Percentiles rank a stretch among this genome's conserved stretches.
phyloP scores from a whole-genome alignment of 1,140 invertebrate species.

The Spodoptera frugiperda region DNA sequence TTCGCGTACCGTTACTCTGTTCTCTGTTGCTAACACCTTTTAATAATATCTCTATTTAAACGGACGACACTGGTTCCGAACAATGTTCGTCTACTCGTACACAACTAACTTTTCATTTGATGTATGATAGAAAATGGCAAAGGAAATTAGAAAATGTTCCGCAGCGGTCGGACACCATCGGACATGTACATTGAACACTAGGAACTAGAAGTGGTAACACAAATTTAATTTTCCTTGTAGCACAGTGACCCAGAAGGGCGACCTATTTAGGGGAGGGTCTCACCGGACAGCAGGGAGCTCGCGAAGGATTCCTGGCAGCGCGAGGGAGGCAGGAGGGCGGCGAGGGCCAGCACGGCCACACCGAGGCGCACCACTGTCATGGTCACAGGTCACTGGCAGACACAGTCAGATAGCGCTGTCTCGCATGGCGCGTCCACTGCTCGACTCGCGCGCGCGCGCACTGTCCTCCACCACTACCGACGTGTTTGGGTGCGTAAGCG shows the following conservation, averaged over 20 bases:
- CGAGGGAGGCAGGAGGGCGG: slow-evolving; percentile 52
- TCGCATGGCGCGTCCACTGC: slow-evolving; percentile 61
- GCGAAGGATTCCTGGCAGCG: slow-evolving; percentile 91
- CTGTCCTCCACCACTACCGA: slow-evolving; percentile 57
- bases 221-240: slow-evolving; percentile 6
- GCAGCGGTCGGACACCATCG: not conserved
- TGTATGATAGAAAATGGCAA: slow-evolving; percentile 8
- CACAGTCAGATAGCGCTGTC: slow-evolving; percentile 48
- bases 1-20: slow-evolving; percentile 36
- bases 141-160: slow-evolving; percentile 15
- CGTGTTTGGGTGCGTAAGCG: slow-evolving; percentile 50
- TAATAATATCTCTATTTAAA: slow-evolving; percentile 14
- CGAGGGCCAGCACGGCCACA: slow-evolving; percentile 57
- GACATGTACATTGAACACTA: not conserved
- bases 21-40: slow-evolving; percentile 26
- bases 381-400: slow-evolving; percentile 58
- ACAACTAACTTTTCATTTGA: not conserved
- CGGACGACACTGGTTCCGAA: not conserved
- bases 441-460: slow-evolving; percentile 49
- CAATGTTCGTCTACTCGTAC: not conserved
- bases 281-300: slow-evolving; percentile 92
- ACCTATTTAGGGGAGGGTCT: slow-evolving; percentile 50
- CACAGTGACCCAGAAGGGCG: slow-evolving; percentile 43
- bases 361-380: slow-evolving; percentile 59
- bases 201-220: slow-evolving; percentile 2